Evolutionary conservation across 2,113 vertebrate genomes (phyloP), one percentile per base, ranked within the genome.

Genomic region (Urocitellus parryii): DNA sequence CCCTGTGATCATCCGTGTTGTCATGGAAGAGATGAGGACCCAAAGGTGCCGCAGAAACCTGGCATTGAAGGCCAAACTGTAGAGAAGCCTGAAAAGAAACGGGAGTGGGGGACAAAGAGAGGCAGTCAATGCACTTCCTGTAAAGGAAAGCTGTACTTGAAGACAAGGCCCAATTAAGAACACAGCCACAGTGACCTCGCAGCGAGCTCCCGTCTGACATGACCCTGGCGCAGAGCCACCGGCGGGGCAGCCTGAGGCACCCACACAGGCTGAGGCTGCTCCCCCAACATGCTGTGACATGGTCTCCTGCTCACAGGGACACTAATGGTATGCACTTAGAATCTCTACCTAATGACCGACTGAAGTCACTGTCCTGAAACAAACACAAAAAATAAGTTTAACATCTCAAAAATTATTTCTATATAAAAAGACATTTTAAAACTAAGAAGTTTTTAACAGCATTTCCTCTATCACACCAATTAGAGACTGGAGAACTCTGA

Each of bases 1-100:
- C 99, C 99, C 99, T 58, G 99, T 99, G 98, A 99, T 99, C 99
- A 99, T 99, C 97, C 98, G 99, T 8, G 99, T 99, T 22, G 99
- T 99, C 99, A 99, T 99, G n/a, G 99, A 99, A 39, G 99, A 99
- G 96, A 99, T 99, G 96, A 99, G 99, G 98, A 99, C 98, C 99
- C 99, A 99, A 70, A 99, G 99, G 96, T 99, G 99, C 92, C 99
- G 98, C 98, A 99, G 98, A 98, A 99, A 99, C 89, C 99, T 98
- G 97, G 99, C 99, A 68, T 99, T 99, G 97, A 99, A 99, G 89
- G 99, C 99, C 98, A 99, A 99, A 97, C 99, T 99, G 98, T 99
- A 99, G 95, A 99, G 98, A 96, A 99, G 99, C 98, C 99, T 99
- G 97, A n/a, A 93, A 97, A 98, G 79, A 65, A 98, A 96, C 16